Evolutionary conservation across 2,113 vertebrate species (phyloP).

Genomic region (Coreoperca whiteheadi): DNA sequence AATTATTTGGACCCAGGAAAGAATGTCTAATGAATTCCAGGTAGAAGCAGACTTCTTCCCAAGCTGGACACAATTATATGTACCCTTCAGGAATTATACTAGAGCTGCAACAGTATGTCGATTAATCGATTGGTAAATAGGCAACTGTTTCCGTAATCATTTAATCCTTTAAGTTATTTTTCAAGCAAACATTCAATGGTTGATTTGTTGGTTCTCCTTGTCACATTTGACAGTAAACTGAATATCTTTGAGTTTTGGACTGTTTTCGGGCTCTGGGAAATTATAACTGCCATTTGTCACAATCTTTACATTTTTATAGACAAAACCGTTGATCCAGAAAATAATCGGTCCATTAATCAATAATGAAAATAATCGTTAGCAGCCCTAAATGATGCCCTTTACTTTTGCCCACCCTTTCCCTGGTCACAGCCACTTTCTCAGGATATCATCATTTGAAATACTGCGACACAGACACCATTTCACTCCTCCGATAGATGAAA

Average conservation of each 20-base stretch:
- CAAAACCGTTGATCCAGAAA: neutral
- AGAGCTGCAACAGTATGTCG: no score
- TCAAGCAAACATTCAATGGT: neutral
- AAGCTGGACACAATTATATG: neutral
- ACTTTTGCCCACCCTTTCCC: no score
- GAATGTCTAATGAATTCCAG: neutral
- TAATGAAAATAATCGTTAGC: neutral
- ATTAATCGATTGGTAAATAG: neutral
- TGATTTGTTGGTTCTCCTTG: neutral
- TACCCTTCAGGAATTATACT: neutral
- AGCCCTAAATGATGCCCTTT: neutral
- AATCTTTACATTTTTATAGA: neutral
- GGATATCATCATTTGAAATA: neutral
- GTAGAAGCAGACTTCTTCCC: neutral
- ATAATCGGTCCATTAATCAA: neutral
- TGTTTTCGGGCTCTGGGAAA: neutral
- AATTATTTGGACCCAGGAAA: neutral
- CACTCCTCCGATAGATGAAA: neutral
- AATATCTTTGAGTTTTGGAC: neutral
- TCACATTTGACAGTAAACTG: neutral
- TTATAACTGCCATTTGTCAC: neutral
- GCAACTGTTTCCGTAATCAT: neutral
- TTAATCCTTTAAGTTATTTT: neutral
- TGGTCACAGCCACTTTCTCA: neutral
- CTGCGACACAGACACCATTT: neutral